These are phyloP conservation scores for Rhagonycha lutea DNA, from an alignment of 2,888 invertebrate species.

Conservation along the genomic window DNA sequence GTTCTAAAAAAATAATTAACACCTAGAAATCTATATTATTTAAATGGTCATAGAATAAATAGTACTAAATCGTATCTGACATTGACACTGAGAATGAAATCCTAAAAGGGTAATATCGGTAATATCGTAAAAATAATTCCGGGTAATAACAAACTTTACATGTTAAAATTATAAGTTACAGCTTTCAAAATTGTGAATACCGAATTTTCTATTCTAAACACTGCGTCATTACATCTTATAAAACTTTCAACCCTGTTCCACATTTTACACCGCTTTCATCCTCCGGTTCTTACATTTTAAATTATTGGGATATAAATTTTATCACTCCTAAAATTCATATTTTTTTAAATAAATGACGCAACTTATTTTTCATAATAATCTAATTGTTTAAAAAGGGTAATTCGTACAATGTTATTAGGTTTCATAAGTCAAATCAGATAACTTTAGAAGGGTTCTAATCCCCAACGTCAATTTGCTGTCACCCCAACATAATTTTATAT, in stretches of 20 bases:
- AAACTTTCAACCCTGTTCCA: background rate
- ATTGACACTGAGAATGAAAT: too few species aligned
- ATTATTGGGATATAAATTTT: background rate
- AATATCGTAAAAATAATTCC: too few species aligned
- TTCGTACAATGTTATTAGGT: background rate
- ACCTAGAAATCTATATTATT: too few species aligned
- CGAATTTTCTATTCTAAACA: background rate
- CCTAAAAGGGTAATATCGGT: too few species aligned
- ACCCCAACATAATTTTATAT: constrained; percentile 11
- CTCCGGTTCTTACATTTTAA: background rate
- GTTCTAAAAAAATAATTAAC: too few species aligned
- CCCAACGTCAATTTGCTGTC: constrained; percentile 14
- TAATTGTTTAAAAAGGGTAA: background rate
- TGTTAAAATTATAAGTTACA: background rate
- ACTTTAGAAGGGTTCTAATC: constrained; percentile 12
- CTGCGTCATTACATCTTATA: background rate
- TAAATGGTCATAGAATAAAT: too few species aligned
- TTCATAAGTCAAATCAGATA: constrained; percentile 1
- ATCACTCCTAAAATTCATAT: background rate
- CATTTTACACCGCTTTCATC: background rate
- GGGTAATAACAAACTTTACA: background rate
- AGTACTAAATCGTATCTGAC: too few species aligned
- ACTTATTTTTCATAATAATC: background rate
- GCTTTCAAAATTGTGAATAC: background rate
- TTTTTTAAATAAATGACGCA: background rate